Evolutionary conservation across 2,888 invertebrate species (phyloP).

Genomic region (Dicranocentrus wangi): DNA sequence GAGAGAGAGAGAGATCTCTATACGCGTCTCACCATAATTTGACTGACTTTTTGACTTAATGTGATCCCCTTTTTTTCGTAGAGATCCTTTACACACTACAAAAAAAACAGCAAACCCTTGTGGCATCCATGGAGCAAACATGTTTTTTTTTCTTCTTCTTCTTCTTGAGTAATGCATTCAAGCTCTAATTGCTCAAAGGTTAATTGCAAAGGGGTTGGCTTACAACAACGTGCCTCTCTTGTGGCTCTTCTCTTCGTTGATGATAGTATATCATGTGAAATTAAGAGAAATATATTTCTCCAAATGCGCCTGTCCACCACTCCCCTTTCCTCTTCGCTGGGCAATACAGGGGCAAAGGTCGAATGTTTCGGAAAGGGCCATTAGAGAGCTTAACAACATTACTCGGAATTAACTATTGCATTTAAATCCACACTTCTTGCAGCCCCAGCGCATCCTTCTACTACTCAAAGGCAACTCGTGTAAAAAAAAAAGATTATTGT

Average conservation of each 20-base stretch:
- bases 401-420: no score
- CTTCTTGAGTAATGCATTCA: slow-evolving; percentile 21
- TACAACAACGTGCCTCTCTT: slow-evolving; percentile 31
- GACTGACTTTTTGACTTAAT: slow-evolving; percentile 54
- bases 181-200: slow-evolving; percentile 72
- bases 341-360: slow-evolving; percentile 52
- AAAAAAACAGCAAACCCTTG: not conserved
- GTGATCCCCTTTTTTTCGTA: slow-evolving; percentile 6
- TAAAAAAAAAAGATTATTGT: no score
- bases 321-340: slow-evolving; percentile 54
- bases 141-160: no score
- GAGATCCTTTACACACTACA: slow-evolving; percentile 22
- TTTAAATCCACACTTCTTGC: no score
- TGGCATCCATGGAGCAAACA: slow-evolving; percentile 25
- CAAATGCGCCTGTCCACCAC: slow-evolving; percentile 46
- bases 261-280: slow-evolving; percentile 51
- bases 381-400: not conserved
- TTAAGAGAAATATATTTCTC: slow-evolving; percentile 52
- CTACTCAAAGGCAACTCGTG: no score
- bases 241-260: slow-evolving; percentile 20
- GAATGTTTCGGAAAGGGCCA: slow-evolving; percentile 10
- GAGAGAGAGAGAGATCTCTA: slow-evolving; percentile 21
- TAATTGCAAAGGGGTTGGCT: slow-evolving; percentile 68
- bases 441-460: no score
- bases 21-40: slow-evolving; percentile 43